phyloP scores from a whole-genome alignment of 2,888 invertebrate genomes.

The Spodoptera littoralis region DNA sequence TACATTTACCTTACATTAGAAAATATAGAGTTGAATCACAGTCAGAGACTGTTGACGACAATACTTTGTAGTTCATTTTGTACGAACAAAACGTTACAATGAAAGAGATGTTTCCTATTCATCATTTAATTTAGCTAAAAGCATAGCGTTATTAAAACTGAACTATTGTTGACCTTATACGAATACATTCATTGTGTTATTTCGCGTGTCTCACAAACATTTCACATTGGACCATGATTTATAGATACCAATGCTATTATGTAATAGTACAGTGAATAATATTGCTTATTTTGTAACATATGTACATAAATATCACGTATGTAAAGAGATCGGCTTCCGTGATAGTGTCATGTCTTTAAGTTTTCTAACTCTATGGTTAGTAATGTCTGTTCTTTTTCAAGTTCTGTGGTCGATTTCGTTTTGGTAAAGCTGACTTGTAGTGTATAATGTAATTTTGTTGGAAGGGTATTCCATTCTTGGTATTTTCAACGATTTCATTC shows the following conservation, averaged over 20 bases:
- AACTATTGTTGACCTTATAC: slow-evolving; percentile 24
- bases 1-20: too few relatives aligned
- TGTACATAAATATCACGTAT: neutral
- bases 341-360: slow-evolving; percentile 2
- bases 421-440: too few relatives aligned
- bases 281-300: slow-evolving; percentile 13
- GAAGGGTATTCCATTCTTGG: too few relatives aligned
- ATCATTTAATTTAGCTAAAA: neutral
- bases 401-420: too few relatives aligned
- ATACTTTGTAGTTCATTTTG: too few relatives aligned
- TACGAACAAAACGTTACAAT: too few relatives aligned
- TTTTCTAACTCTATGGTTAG: slow-evolving; percentile 1
- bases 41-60: too few relatives aligned
- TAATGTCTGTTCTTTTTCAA: too few relatives aligned
- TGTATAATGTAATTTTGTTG: too few relatives aligned
- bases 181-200: slow-evolving; percentile 18
- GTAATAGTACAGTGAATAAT: slow-evolving; percentile 29
- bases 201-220: slow-evolving; percentile 51
- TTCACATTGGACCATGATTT: slow-evolving; percentile 46
- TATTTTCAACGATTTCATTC: too few relatives aligned
- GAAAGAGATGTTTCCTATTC: too few relatives aligned
- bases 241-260: slow-evolving; percentile 42
- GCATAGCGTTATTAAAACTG: slow-evolving; percentile 13
- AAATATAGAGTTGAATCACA: too few relatives aligned
- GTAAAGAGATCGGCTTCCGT: neutral